These are phyloP conservation scores for Lasioglossum villosulum DNA, from an alignment of 2,888 invertebrate genomes.

Conservation along the genomic window DNA sequence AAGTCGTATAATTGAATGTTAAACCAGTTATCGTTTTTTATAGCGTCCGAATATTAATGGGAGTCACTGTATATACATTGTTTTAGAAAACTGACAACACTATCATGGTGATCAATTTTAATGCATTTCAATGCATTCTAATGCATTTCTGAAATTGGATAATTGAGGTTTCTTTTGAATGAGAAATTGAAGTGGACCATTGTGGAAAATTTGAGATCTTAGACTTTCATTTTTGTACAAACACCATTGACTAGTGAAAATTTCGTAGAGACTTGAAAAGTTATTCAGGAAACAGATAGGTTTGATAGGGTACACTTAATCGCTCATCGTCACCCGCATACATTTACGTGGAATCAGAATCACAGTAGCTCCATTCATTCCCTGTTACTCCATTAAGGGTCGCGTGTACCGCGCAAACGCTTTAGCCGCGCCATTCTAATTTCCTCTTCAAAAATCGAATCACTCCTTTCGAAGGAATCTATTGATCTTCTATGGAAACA, in stretches of 20 bases:
- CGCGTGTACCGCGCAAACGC: conserved; percentile 41
- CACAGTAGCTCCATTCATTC: conserved; percentile 77
- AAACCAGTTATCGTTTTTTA: too few relatives aligned
- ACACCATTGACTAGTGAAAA: neutral
- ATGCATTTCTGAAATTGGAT: too few relatives aligned
- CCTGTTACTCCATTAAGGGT: conserved; percentile 72
- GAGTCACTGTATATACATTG: too few relatives aligned
- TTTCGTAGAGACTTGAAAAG: neutral
- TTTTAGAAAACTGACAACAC: too few relatives aligned
- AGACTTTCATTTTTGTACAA: neutral
- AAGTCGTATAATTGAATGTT: too few relatives aligned
- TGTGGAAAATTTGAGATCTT: neutral
- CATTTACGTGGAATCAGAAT: conserved; percentile 57
- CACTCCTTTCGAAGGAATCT: conserved; percentile 4
- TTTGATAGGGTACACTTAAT: conserved; percentile 48
- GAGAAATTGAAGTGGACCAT: neutral
- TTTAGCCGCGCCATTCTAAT: conserved; percentile 57
- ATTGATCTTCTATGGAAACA: neutral
- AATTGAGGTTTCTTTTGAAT: neutral
- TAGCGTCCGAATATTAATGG: too few relatives aligned
- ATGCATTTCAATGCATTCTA: too few relatives aligned
- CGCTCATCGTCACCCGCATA: conserved; percentile 42
- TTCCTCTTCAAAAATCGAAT: conserved; percentile 47
- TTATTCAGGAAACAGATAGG: conserved; percentile 34
- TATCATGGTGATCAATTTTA: too few relatives aligned